phyloP scores from a whole-genome alignment of 2,797 vertebrate genomes.

The Aselliscus stoliczkanus region DNA sequence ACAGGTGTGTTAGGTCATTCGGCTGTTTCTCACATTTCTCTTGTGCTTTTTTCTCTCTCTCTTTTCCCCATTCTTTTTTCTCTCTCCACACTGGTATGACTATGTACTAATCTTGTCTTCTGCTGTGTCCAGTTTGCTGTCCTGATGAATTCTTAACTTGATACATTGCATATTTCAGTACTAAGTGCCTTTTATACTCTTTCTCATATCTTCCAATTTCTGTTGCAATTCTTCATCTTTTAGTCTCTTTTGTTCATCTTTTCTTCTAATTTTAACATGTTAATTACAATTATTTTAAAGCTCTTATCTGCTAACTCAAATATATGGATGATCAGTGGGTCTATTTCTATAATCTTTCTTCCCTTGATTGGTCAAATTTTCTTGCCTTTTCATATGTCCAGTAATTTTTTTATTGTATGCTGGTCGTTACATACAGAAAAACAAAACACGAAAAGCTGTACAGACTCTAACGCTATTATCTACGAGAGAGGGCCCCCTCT shows the following conservation, averaged over 20 bases:
- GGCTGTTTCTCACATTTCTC: neutral
- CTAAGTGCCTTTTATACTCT: neutral
- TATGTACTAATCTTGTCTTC: neutral
- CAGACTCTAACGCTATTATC: neutral
- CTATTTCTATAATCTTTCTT: neutral
- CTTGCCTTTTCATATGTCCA: neutral
- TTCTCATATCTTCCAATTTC: neutral
- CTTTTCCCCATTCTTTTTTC: accelerated
- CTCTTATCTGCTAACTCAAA: neutral
- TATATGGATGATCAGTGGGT: neutral
- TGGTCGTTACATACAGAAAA: neutral
- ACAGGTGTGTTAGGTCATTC: neutral
- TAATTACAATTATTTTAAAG: neutral
- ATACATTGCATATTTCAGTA: neutral
- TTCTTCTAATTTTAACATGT: neutral
- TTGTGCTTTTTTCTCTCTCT: neutral
- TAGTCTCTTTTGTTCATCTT: neutral
- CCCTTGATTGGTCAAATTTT: neutral
- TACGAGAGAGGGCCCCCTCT: neutral
- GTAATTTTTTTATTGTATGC: neutral
- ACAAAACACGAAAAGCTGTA: neutral
- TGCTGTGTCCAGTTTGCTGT: neutral
- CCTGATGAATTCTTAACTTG: neutral
- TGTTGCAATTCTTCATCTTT: neutral
- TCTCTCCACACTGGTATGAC: neutral